Conservation (phyloP, 1,140 invertebrate species). For the Saccostrea cuccullata region DNA sequence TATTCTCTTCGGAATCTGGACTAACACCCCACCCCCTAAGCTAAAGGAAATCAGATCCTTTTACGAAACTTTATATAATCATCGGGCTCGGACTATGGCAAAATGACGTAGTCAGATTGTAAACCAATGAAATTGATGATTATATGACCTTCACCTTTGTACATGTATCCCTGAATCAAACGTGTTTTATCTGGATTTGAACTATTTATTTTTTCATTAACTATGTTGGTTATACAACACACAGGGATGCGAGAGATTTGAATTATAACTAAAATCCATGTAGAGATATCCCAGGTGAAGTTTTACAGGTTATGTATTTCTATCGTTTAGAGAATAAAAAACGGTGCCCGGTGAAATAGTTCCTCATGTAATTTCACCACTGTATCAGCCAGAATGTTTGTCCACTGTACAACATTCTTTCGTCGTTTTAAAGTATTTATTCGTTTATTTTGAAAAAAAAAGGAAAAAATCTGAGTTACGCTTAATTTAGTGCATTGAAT, state of each 20-base stretch:
- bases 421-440: too few relatives aligned
- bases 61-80: background rate
- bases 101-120: background rate
- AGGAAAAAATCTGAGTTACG: too few relatives aligned
- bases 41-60: too few relatives aligned
- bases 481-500: too few relatives aligned
- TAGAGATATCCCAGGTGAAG: background rate
- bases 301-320: slow-evolving; percentile 3
- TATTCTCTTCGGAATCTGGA: too few relatives aligned
- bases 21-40: too few relatives aligned
- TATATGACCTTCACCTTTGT: background rate
- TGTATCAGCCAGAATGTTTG: too few relatives aligned
- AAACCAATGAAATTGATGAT: background rate
- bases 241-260: background rate
- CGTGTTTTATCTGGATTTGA: background rate
- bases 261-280: background rate
- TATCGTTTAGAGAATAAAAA: slow-evolving; percentile 18
- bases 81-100: background rate
- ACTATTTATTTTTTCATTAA: background rate
- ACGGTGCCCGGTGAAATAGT: background rate
- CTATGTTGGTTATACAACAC: background rate
- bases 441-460: too few relatives aligned
- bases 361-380: background rate
- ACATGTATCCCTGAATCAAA: slow-evolving; percentile 11
- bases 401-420: too few relatives aligned